Evolutionary conservation across 1,140 invertebrate genomes (phyloP), one percentile per base, ranked within the genome.

Genomic region (Medauroidea extradentata): DNA sequence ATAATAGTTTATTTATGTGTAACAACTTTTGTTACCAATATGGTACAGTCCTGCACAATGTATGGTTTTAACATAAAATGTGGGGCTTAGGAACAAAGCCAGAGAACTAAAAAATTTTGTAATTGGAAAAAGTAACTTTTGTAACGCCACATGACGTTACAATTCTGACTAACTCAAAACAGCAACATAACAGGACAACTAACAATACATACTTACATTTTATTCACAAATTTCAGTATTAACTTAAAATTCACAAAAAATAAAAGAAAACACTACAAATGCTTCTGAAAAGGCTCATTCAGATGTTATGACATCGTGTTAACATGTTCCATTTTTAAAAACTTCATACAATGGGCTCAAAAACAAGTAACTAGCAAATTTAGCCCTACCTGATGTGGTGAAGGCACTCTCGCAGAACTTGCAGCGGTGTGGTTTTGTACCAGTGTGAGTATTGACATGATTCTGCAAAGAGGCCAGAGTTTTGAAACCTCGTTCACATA

Each of bases 371-470:
- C 43, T 53, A 62, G 18, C 68, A 18, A 4, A 18, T 13, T 46
- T 23, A 4, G 21, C 13, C 68, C 73, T 72, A 88, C 88, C 89
- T 53, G 93, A 96, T 2, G 96, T 98, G 1, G 95, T 98, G 72
- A 98, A 98, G 11, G 90, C 87, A 63, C 89, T 89, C 9, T 93
- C 90, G 76, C 96, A 98, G 70, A 83, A 90, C 76, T 94, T 95
- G 78, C 96, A 99, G 41, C 88, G 83, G 75, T 98, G 94, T 0
- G 96, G 96, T 69, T 96, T 93, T 7, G 90, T 91, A 39, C 95
- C 95, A 24, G 94, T 96, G 73, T 99, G 96, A 58, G 94, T 98
- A 73, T 98, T 98, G 1, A 96, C 86, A 74, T 98, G 95, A 73
- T 98, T 99, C 66, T 96, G 90, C 23, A 98, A 76, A 0, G 94